Percentiles rank a stretch among this genome's conserved stretches.
These are phyloP conservation scores for Streptopelia turtur DNA, from an alignment of 2,797 vertebrate genomes.

Conservation along the genomic window DNA sequence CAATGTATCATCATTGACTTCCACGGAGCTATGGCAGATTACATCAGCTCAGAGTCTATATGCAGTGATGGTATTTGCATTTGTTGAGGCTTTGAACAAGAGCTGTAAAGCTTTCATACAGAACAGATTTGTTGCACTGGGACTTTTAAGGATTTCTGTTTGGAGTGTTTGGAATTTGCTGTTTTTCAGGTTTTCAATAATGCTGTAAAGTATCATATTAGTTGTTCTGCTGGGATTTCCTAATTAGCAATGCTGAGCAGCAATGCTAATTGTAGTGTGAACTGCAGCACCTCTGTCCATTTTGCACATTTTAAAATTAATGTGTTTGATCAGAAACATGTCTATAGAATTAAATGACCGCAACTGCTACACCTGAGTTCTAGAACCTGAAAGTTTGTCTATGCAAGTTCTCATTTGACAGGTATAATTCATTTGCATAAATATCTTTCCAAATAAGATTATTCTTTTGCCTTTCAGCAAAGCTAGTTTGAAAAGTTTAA, in stretches of 20 bases:
- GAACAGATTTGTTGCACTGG: slow-evolving; percentile 12
- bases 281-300: neutral
- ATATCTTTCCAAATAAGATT: neutral
- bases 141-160: slow-evolving; percentile 1
- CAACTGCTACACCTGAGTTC: slow-evolving; percentile 22
- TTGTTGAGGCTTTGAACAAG: neutral
- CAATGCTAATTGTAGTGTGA: neutral
- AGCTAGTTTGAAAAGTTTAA: neutral
- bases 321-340: slow-evolving; percentile 30
- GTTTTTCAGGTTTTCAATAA: neutral
- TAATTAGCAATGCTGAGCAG: slow-evolving; percentile 29
- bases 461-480: neutral
- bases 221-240: neutral
- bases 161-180: neutral
- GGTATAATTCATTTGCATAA: neutral
- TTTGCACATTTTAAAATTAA: slow-evolving; percentile 27
- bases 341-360: slow-evolving; percentile 11
- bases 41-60: neutral
- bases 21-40: neutral
- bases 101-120: neutral
- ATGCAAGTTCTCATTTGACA: neutral
- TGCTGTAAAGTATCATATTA: neutral
- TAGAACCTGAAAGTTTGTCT: slow-evolving; percentile 19
- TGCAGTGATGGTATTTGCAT: slow-evolving; percentile 1
- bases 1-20: slow-evolving; percentile 10